Evolutionary conservation across 2,797 vertebrate species (phyloP).

Genomic region (Oreortyx pictus): DNA sequence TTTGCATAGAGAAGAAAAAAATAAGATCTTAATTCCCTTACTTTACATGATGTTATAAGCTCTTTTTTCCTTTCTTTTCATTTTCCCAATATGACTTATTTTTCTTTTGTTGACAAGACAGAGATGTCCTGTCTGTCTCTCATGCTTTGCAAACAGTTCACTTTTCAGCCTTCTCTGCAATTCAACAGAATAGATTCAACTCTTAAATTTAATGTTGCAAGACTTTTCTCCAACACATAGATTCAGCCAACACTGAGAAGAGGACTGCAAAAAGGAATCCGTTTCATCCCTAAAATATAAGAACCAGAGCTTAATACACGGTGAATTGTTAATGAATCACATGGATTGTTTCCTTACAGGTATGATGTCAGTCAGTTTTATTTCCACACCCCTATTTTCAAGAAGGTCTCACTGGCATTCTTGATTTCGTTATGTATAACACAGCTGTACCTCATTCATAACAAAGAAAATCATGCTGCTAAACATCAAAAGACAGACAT

Average conservation of each 20-base stretch:
- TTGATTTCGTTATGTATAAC: neutral
- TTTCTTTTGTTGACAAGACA: neutral
- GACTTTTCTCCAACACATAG: neutral
- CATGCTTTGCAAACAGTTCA: neutral
- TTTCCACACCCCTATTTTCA: neutral
- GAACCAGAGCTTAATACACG: neutral
- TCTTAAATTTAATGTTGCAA: neutral
- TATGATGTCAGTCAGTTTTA: neutral
- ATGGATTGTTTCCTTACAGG: neutral
- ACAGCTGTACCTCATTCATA: neutral
- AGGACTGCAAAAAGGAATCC: neutral
- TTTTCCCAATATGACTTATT: neutral
- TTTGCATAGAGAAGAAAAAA: neutral
- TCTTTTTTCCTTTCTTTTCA: neutral
- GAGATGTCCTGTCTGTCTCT: neutral
- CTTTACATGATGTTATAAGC: neutral
- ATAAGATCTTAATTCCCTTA: neutral
- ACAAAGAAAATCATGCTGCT: neutral
- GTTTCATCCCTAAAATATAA: neutral
- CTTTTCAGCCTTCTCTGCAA: neutral
- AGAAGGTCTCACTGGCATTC: neutral
- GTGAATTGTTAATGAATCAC: neutral
- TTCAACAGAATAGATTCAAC: neutral
- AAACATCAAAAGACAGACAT: neutral
- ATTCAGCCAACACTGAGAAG: neutral